Conservation (phyloP, 2,888 invertebrate genomes). For the Diadromus collaris region DNA sequence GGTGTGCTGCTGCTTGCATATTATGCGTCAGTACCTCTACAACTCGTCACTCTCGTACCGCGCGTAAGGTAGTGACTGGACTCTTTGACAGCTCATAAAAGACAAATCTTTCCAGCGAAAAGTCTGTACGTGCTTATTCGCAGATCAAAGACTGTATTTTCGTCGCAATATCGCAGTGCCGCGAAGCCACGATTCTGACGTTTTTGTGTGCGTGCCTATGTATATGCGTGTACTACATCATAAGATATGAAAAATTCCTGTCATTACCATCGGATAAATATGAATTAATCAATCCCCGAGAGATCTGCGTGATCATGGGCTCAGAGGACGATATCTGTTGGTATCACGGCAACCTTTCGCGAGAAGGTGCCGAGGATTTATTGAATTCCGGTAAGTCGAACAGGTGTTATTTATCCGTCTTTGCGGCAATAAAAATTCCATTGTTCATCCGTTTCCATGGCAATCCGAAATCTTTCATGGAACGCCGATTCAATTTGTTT, state of each 20-base stretch:
- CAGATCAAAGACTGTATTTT: background rate
- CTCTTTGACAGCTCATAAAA: slow-evolving; percentile 53
- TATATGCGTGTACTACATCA: slow-evolving; percentile 7
- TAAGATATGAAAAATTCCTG: slow-evolving; percentile 46
- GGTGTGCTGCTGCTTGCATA: slow-evolving; percentile 18
- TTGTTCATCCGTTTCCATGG: background rate
- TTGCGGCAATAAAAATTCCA: background rate
- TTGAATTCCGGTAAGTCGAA: slow-evolving; percentile 84
- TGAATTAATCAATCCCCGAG: slow-evolving; percentile 17
- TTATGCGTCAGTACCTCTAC: slow-evolving; percentile 53
- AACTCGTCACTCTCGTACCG: slow-evolving; percentile 46
- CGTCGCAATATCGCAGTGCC: background rate
- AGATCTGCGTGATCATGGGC: slow-evolving; percentile 80
- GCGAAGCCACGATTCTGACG: slow-evolving; percentile 9
- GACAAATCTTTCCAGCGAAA: slow-evolving; percentile 15
- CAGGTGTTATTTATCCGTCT: slow-evolving; percentile 31
- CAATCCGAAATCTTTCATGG: background rate
- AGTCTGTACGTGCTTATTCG: background rate
- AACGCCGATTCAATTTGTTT: background rate
- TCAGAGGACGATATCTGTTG: slow-evolving; percentile 89
- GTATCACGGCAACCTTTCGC: slow-evolving; percentile 91
- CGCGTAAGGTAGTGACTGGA: slow-evolving; percentile 50
- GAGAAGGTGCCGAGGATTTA: slow-evolving; percentile 88
- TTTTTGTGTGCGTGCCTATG: slow-evolving; percentile 1
- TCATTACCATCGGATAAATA: slow-evolving; percentile 25